phyloP scores from a whole-genome alignment of 2,888 invertebrate species.

The Ochropleura plecta region DNA sequence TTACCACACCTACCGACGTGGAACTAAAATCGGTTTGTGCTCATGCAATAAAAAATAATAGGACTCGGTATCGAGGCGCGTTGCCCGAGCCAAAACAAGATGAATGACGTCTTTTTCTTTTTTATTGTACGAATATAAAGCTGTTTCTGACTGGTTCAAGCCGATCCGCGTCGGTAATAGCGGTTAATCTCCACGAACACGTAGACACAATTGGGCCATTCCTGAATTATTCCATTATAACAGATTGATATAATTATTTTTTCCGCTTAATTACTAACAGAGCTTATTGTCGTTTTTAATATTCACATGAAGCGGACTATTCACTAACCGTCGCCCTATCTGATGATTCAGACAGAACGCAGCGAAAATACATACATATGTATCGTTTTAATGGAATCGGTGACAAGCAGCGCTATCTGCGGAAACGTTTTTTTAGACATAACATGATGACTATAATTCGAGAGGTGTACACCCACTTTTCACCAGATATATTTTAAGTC shows the following conservation, averaged over 20 bases:
- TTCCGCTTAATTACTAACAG: constrained; percentile 46
- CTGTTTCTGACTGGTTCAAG: background rate
- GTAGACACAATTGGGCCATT: constrained; percentile 61
- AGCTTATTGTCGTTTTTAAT: constrained; percentile 47
- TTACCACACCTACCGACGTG: background rate
- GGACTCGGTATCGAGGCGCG: background rate
- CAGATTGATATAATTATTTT: constrained; percentile 48
- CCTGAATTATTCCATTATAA: constrained; percentile 65
- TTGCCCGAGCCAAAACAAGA: background rate
- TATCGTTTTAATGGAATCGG: background rate
- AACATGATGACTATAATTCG: too few relatives aligned
- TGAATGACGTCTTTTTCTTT: background rate
- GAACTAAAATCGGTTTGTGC: background rate
- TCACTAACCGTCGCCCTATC: constrained; percentile 4
- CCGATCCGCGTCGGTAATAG: background rate
- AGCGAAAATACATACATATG: background rate
- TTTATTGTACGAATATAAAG: background rate
- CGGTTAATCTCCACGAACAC: constrained; percentile 3
- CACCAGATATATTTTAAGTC: too few relatives aligned
- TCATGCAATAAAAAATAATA: background rate
- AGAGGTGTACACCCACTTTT: too few relatives aligned
- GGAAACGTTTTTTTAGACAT: background rate
- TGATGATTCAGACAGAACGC: too few relatives aligned
- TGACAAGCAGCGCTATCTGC: background rate
- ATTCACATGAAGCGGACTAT: constrained; percentile 19